phyloP scores from a whole-genome alignment of 35 echinoderm and acorn worm genomes.

The Apostichopus japonicus region DNA sequence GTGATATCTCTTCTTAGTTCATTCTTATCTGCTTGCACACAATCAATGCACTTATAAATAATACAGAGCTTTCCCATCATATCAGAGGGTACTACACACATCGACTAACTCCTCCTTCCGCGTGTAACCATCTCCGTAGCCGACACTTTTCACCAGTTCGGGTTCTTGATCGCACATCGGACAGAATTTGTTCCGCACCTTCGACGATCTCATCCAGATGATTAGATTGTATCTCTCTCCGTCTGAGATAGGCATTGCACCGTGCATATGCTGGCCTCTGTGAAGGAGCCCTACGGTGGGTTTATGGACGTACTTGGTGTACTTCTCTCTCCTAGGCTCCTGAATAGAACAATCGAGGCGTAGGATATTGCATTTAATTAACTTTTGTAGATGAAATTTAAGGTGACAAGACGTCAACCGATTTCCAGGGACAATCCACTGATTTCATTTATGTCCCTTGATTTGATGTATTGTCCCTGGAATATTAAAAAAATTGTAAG shows the following conservation, averaged over 20 bases:
- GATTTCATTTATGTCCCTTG: too few relatives aligned
- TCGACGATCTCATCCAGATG: slow-evolving; percentile 95
- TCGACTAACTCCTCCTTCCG: slow-evolving; percentile 58
- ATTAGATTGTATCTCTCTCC: slow-evolving; percentile 97
- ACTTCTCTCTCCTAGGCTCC: slow-evolving; percentile 66
- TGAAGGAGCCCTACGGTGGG: slow-evolving; percentile 84
- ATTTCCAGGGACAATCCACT: too few relatives aligned
- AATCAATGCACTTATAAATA: too few relatives aligned
- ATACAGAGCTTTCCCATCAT: background rate
- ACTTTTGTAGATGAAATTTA: too few relatives aligned
- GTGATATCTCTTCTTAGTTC: too few relatives aligned
- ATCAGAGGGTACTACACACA: slow-evolving; percentile 70
- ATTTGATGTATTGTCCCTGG: too few relatives aligned
- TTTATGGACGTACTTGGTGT: slow-evolving; percentile 74
- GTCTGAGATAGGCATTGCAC: slow-evolving; percentile 76
- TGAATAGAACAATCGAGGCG: background rate
- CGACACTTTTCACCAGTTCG: slow-evolving; percentile 71
- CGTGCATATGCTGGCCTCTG: slow-evolving; percentile 96
- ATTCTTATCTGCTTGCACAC: too few relatives aligned
- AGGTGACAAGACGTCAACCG: too few relatives aligned
- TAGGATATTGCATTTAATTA: background rate
- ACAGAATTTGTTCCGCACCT: slow-evolving; percentile 79
- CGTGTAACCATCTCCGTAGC: slow-evolving; percentile 95
- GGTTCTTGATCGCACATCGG: slow-evolving; percentile 92
- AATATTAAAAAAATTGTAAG: too few relatives aligned